phyloP scores from a whole-genome alignment of 2,113 vertebrate species.

The Ctenomys sociabilis region DNA sequence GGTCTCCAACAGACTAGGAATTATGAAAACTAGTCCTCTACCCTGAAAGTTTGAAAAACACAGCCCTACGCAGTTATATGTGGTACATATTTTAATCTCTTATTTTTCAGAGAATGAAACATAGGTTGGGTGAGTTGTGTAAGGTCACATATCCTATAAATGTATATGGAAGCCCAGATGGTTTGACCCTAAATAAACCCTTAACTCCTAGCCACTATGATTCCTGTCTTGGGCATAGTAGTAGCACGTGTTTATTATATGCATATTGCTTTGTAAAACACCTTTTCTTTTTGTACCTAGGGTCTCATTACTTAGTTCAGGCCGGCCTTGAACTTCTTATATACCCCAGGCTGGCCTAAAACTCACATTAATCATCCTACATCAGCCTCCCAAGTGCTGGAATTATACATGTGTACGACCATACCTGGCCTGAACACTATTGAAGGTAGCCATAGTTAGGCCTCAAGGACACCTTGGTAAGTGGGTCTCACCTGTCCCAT shows the following conservation, averaged over 20 bases:
- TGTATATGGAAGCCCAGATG: background rate
- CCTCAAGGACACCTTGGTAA: background rate
- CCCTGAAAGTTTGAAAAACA: background rate
- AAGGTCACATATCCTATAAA: background rate
- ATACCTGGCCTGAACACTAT: background rate
- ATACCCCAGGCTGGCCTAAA: background rate
- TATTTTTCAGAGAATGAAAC: slow-evolving; percentile 6
- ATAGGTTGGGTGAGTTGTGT: background rate
- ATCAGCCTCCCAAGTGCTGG: background rate
- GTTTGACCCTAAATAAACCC: background rate
- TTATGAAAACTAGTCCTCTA: background rate
- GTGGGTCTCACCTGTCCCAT: background rate
- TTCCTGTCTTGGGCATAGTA: background rate
- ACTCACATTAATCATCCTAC: background rate
- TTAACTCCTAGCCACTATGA: background rate
- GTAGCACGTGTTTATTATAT: background rate
- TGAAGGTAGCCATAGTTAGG: background rate
- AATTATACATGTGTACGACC: background rate
- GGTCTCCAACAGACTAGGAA: background rate
- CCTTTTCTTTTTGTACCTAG: background rate
- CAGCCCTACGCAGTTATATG: background rate
- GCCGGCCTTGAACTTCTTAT: background rate
- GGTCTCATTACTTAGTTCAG: background rate
- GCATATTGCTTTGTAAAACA: background rate
- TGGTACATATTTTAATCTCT: background rate